phyloP scores from a whole-genome alignment of 2,888 invertebrate species.

The Lepidonotus clava region DNA sequence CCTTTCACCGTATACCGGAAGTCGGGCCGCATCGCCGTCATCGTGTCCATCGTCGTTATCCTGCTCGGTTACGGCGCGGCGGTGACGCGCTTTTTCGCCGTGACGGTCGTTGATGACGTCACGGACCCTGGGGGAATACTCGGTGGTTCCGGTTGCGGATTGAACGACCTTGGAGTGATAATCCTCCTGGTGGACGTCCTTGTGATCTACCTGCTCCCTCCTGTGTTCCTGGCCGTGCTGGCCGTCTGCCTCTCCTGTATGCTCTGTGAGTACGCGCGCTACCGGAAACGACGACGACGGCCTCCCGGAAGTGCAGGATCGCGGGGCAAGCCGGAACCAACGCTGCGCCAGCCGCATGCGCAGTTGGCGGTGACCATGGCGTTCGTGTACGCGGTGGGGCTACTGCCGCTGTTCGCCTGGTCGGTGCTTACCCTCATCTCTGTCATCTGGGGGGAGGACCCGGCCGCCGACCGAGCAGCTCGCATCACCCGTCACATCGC shows the following conservation, averaged over 20 bases:
- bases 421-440: constrained; percentile 3
- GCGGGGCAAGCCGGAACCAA: background rate
- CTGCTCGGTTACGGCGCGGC: background rate
- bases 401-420: constrained; percentile 19
- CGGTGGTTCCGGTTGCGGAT: background rate
- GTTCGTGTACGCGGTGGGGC: background rate
- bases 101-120: background rate
- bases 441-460: constrained; percentile 18
- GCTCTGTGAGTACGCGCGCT: background rate
- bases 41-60: background rate
- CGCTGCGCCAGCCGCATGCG: background rate
- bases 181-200: constrained; percentile 12
- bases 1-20: background rate
- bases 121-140: background rate
- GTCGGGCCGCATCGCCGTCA: background rate
- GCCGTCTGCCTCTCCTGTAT: constrained; percentile 39
- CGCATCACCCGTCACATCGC: background rate
- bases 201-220: background rate
- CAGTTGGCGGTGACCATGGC: constrained; percentile 11
- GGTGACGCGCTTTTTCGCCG: background rate
- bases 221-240: constrained; percentile 13
- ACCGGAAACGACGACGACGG: background rate
- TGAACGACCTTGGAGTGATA: constrained; percentile 13
- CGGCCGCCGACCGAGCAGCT: background rate
- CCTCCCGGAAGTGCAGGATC: background rate